Base-by-base conservation (phyloP, 1,140 invertebrate species). In the Steinernema khuongi region DNA sequence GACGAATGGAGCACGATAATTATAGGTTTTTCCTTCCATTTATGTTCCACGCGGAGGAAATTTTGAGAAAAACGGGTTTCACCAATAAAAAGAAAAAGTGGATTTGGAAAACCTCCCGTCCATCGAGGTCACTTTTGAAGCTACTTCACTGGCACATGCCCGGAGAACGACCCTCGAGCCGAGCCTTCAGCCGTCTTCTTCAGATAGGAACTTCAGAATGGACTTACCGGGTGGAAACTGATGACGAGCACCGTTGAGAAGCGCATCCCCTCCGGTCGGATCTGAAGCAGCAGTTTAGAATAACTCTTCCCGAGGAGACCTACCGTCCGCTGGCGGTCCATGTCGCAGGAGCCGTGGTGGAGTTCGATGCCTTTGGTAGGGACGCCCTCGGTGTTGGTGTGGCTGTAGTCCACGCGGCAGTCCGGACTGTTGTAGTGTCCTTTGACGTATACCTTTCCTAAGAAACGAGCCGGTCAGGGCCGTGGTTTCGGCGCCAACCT, bases 381-480 rank as follows among this genome's bases (percentile, higher is more conserved):
- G 28, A 70, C 70, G 28, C 75, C 83, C 26, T 71, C 81, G 43
- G 74, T 72, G 19, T 33, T 74, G 31, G 77, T 75, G 32, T 80
- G 74, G 28, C 73, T 70, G 69, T 85, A 84, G 43, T 84, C 84
- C 19, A 84, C 83, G 22, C 81, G 75, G 71, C 83, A 84, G 31
- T 85, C 84, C 0, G 83, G 83, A 68, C 81, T 80, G 28, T 70
- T 72, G 69, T 84, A 85, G 71, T 85, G 84, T 14, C 83, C 83
- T 71, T 83, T 80, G 18, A 83, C 82, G 72, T 82, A 81, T 22
- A 83, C 81, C 31, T 81, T 80, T 31, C 81, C 80, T 81, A 60
- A 41, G 73, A 44, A 41, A 19, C 1, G 26, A 19, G 19, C n/a
- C 67, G 78, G 4, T 60, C 11, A 60, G 22, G 2, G 18, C 1